Evolutionary conservation across 2,113 vertebrate species (phyloP), one percentile per base, ranked within the genome.

Genomic region (Bambusicola thoracicus): DNA sequence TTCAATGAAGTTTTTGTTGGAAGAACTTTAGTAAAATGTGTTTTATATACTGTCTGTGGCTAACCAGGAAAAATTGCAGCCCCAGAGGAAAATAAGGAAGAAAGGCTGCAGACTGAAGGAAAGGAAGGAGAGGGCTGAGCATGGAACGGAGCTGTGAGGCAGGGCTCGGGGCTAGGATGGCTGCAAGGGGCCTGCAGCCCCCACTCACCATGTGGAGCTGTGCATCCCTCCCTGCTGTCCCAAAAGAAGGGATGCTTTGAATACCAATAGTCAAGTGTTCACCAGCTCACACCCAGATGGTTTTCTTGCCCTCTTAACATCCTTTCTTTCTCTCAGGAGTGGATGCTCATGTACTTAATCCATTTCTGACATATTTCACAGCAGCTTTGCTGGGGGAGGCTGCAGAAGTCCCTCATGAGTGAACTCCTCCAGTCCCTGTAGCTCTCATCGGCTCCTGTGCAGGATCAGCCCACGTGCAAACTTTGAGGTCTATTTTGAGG

Each of bases 1-100:
- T 97, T 97, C 97, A 97, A 97, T 97, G 94, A 85, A 93, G 94
- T 96, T 95, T 96, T 97, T 97, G 97, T 97, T 97, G 95, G 96
- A 96, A 92, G 95, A 92, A 92, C 95, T 96, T 96, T 81, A 95
- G 96, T 97, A 84, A 96, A 97, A 96, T 82, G 96, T 95, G 96
- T 96, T 96, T 97, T 97, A 97, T 97, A 95, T 94, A 97, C 96
- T 97, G 96, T 96, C 95, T 96, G 95, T 92, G 96, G 97, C 96
- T 88, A 90, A 96, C 85, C 8, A 3, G 91, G 89, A 94, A 95
- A 97, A 94, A 96, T 34, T 85, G 95, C 85, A 92, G 94, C 74
- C 88, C 95, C 93, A 73, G 94, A 97, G 93, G 97, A 97, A 98
- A 97, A 92, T 89, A 92, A 95, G 10, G 89, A 95, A 96, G 91